phyloP scores from a whole-genome alignment of 92 coral and sea anemone genomes.

The Umimayanthus chanpuru region DNA sequence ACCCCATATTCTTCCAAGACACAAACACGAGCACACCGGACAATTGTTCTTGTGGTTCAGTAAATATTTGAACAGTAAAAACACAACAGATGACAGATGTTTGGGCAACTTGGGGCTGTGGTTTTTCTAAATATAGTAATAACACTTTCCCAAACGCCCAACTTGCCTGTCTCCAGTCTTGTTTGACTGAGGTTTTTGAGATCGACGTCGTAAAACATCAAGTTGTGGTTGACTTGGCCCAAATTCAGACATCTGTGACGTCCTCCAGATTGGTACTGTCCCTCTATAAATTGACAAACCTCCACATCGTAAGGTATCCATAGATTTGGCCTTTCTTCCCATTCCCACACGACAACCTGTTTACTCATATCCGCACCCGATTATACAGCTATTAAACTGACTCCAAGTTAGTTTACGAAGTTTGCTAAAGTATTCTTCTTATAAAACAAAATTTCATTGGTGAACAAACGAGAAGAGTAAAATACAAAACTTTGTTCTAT shows the following conservation, averaged over 20 bases:
- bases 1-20: no score
- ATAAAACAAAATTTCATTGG: neutral
- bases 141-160: neutral
- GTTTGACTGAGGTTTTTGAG: conserved; percentile 56
- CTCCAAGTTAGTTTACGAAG: neutral
- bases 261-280: neutral
- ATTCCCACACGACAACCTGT: conserved; percentile 84
- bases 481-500: conserved; percentile 9
- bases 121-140: no score
- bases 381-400: neutral
- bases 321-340: conserved; percentile 59
- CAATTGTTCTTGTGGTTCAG: no score
- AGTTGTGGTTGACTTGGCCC: conserved; percentile 45
- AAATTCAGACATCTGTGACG: conserved; percentile 42
- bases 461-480: neutral
- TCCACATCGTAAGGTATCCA: conserved; percentile 78
- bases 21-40: no score
- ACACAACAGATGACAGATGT: no score
- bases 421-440: no score
- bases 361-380: conserved; percentile 13
- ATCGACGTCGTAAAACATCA: conserved; percentile 69
- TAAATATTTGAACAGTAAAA: no score
- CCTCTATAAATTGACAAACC: conserved; percentile 61
- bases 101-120: no score
- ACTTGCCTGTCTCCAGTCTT: conserved; percentile 75